A percentile compares a stretch with the other conserved stretches of the same genome.
Conservation (phyloP, 2,797 vertebrate genomes). For the Galaxias olidus region DNA sequence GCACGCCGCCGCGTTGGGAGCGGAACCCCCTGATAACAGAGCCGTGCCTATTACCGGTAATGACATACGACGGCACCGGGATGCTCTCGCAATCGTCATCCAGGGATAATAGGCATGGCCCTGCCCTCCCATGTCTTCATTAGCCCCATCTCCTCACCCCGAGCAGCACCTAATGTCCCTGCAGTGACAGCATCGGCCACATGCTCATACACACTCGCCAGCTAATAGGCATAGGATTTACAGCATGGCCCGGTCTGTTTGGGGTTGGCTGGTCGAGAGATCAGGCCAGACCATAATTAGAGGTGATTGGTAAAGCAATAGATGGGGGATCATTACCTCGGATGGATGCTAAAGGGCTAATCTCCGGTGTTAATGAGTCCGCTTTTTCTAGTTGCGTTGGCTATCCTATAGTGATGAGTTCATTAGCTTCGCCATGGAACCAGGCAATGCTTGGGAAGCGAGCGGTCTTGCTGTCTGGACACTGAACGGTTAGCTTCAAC, state of each 20-base stretch:
- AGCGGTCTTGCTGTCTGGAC: neutral
- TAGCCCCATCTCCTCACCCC: slow-evolving; percentile 24
- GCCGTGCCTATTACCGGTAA: slow-evolving; percentile 30
- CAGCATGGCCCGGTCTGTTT: slow-evolving; percentile 1
- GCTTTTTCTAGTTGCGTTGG: slow-evolving; percentile 6
- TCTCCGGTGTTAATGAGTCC: slow-evolving; percentile 1
- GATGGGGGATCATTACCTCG: slow-evolving; percentile 4
- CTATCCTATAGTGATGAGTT: neutral
- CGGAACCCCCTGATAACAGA: slow-evolving; percentile 8
- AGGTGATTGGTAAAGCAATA: slow-evolving; percentile 13
- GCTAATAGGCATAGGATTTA: slow-evolving; percentile 20
- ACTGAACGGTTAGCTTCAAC: neutral
- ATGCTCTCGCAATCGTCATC: slow-evolving; percentile 46
- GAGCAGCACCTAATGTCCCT: slow-evolving; percentile 16
- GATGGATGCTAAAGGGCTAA: neutral
- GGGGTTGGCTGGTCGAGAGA: neutral
- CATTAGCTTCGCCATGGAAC: neutral
- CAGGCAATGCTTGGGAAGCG: neutral
- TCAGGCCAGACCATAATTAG: slow-evolving; percentile 20
- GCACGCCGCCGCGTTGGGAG: too few relatives aligned
- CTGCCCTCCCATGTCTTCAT: slow-evolving; percentile 36
- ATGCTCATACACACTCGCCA: neutral
- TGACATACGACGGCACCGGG: slow-evolving; percentile 40
- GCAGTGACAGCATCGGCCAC: slow-evolving; percentile 18
- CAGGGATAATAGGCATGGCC: slow-evolving; percentile 26